Evolutionary conservation across 2,113 vertebrate species (phyloP).

Genomic region (Mesitornis unicolor): DNA sequence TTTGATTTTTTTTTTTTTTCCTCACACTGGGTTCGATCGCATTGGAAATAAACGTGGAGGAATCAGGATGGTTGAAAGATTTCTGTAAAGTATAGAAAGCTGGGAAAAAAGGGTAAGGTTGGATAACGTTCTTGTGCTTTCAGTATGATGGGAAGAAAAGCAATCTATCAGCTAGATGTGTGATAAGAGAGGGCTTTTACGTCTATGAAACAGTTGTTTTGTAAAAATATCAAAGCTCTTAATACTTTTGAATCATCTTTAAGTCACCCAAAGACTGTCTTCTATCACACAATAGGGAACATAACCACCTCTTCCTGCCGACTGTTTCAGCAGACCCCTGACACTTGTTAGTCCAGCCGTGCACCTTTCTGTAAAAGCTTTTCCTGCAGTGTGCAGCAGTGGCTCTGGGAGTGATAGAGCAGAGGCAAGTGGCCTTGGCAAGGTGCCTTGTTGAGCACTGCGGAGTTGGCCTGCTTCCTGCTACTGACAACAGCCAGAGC

Average conservation of each 20-base stretch:
- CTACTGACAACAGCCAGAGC: neutral
- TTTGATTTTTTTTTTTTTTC: neutral
- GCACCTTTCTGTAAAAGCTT: neutral
- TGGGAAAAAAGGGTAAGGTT: neutral
- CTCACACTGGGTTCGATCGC: neutral
- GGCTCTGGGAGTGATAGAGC: neutral
- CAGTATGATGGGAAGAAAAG: neutral
- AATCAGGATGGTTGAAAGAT: neutral
- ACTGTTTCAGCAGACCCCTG: neutral
- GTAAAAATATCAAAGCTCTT: neutral
- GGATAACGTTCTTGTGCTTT: neutral
- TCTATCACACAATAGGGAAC: rapidly evolving
- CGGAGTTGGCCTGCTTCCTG: slow-evolving; percentile 4
- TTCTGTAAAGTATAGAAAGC: neutral
- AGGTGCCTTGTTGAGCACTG: neutral
- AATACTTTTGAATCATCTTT: neutral
- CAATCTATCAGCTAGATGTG: neutral
- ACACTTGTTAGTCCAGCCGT: neutral
- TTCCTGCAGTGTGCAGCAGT: neutral
- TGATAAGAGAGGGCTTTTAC: neutral
- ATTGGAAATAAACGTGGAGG: neutral
- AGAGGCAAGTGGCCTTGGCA: neutral
- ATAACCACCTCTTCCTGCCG: neutral
- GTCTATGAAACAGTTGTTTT: rapidly evolving
- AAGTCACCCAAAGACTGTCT: neutral